Base-by-base conservation (phyloP, 1,140 invertebrate species). In the Daktulosphaira vitifoliae region DNA sequence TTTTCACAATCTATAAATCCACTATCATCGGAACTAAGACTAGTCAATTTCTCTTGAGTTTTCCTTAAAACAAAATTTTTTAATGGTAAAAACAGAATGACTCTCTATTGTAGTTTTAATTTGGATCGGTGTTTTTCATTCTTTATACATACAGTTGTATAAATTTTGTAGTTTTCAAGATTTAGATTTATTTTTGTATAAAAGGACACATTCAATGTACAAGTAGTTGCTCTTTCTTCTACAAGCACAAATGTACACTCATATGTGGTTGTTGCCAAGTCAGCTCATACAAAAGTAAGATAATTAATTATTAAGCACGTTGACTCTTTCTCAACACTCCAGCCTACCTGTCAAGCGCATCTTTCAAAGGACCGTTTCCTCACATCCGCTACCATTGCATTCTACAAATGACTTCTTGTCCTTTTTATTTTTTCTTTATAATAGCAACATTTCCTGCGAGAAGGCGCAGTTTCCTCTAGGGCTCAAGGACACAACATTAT, bases 301-400 rank as follows among this genome's bases (percentile, higher is more conserved):
- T 62, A 62, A 62, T 62, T 62, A 62, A 62, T 62, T 62, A 46
- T 62, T 62, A 48, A 23, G n/a, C 42, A 25, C 56, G 56, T 62
- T 20, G 56, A 46, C 26, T 62, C 42, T 48, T 62, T 29, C 56
- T 46, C 44, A 33, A 39, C 25, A 29, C 11, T 29, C 42, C 56
- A 16, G 44, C 42, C 56, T 25, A 62, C 56, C 56, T 62, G 56
- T 62, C 56, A 62, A 62, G 23, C 26, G 56, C 56, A 62, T 62
- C 56, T 62, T 62, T 25, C 42, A 38, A 25, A 62, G 29, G 29
- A 39, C 56, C 26, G 29, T 62, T 62, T 62, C 29, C 56, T 62
- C 56, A 62, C 56, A 62, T 62, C 56, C 56, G 42, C 56, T 25
- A 33, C 42, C 8, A 9, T 11, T 25, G 26, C 25, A 11, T 4